phyloP scores from a whole-genome alignment of 2,113 vertebrate genomes.

The Zosterops lateralis region DNA sequence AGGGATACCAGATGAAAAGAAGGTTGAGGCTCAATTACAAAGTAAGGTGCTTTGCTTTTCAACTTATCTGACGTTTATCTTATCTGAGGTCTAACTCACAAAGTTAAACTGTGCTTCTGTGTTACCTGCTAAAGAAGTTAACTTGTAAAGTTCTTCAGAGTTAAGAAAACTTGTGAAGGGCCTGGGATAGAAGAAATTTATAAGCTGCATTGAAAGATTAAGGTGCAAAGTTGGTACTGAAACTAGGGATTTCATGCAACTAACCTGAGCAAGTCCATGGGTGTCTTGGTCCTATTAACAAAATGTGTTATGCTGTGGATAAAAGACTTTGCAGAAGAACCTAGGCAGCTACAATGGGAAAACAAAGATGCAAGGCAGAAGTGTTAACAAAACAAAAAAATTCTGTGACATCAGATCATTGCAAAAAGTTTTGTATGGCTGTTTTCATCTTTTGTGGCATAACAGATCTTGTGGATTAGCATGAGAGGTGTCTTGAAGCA shows the following conservation, averaged over 20 bases:
- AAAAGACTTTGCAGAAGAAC: background rate
- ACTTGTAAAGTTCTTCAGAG: background rate
- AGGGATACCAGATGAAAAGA: slow-evolving; percentile 68
- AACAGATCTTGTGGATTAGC: background rate
- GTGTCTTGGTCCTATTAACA: background rate
- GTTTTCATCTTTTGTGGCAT: background rate
- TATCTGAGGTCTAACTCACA: background rate
- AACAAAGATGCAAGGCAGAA: background rate
- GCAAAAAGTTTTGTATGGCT: background rate
- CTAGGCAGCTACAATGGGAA: background rate
- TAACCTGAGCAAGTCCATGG: background rate
- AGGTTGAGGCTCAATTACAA: slow-evolving; percentile 71
- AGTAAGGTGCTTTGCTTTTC: slow-evolving; percentile 67
- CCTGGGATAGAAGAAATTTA: background rate
- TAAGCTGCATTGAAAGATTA: background rate
- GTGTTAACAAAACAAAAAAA: background rate
- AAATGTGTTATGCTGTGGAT: background rate
- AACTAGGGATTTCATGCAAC: background rate
- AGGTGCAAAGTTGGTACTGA: background rate
- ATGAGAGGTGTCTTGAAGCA: background rate
- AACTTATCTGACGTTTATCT: background rate
- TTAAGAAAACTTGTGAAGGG: background rate
- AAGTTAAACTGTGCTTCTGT: background rate
- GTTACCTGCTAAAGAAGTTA: background rate
- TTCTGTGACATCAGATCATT: background rate